Evolutionary conservation across 2,888 invertebrate genomes (phyloP), one percentile per base, ranked within the genome.

Genomic region (Cataglyphis rosenhaueri): DNA sequence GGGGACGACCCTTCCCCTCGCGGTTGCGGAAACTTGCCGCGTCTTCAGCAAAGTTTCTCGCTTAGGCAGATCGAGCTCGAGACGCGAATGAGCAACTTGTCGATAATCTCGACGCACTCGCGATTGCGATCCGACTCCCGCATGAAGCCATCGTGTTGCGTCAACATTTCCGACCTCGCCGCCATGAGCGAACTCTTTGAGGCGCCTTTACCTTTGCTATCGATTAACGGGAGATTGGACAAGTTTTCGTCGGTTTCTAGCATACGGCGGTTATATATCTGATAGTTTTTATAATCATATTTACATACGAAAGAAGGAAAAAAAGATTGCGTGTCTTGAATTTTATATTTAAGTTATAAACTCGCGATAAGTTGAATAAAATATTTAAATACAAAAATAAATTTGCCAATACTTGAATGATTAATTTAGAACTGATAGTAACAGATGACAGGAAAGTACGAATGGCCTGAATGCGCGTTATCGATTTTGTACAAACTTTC

Each of bases 21-120:
- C 57, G 44, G n/a, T 75, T 52, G 61, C 57, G 35, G 25, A 68
- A 66, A 75, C 62, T 81, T 73, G 81, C 38, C 48, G n/a, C 52
- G 44, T 66, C 15, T 38, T 52, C n/a, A 9, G 66, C 52, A 12
- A 82, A 78, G 78, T 78, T 81, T 81, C 81, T 71, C 71, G 81
- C 81, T 83, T 81, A 64, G 81, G 57, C 70, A 70, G 38, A 12
- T 44, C 52, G 52, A 41, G 32, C 61, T 62, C 25, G 79, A 12
- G 61, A 79, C 62, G 68, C 70, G 59, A 79, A 44, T 79, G 59
- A 79, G 70, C 68, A 70, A 70, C 70, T 79, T 79, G 78, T 79
- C 78, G 59, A 79, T 79, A 79, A 79, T 59, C 44, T 3, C 68
- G 68, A 78, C 59, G 59, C 59, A 66, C 76, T 41, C 55, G 59